Conservation (phyloP, 2,888 invertebrate species). For the Leptarthrus brevirostris region DNA sequence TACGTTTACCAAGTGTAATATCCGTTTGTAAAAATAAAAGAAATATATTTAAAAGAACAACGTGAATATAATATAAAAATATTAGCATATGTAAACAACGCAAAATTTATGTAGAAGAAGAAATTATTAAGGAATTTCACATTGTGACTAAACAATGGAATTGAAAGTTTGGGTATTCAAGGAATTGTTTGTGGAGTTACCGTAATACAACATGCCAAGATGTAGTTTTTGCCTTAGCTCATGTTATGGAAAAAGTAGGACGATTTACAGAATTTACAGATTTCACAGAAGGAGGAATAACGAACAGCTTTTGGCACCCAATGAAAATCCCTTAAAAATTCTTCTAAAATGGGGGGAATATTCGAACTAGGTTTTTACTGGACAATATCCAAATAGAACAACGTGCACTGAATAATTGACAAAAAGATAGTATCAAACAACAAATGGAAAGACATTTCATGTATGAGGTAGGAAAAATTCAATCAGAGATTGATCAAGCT, state of each 20-base stretch:
- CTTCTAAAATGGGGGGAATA: slow-evolving; percentile 95
- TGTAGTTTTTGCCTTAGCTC: slow-evolving; percentile 97
- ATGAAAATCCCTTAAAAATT: slow-evolving; percentile 92
- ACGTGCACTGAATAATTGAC: slow-evolving; percentile 67
- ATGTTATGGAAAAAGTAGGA: slow-evolving; percentile 97
- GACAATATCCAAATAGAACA: slow-evolving; percentile 80
- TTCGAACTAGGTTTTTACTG: slow-evolving; percentile 78
- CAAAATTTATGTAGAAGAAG: too few relatives aligned
- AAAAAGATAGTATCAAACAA: slow-evolving; percentile 69
- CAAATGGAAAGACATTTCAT: slow-evolving; percentile 83
- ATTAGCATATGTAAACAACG: neutral
- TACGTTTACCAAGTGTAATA: too few relatives aligned
- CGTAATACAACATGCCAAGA: slow-evolving; percentile 97
- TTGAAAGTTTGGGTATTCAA: slow-evolving; percentile 98
- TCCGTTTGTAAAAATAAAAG: too few relatives aligned
- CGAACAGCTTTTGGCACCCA: slow-evolving; percentile 91
- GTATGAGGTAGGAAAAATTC: slow-evolving; percentile 85
- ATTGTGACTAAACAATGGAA: slow-evolving; percentile 94
- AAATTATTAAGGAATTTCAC: too few relatives aligned
- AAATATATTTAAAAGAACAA: too few relatives aligned
- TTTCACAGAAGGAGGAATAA: slow-evolving; percentile 96
- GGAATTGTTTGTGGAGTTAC: slow-evolving; percentile 98
- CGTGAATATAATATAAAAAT: too few relatives aligned
- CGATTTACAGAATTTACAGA: too few relatives aligned
- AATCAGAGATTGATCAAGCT: slow-evolving; percentile 77